These are phyloP conservation scores for Ptychobarbus kaznakovi DNA, from an alignment of 2,797 vertebrate genomes.

Conservation along the genomic window DNA sequence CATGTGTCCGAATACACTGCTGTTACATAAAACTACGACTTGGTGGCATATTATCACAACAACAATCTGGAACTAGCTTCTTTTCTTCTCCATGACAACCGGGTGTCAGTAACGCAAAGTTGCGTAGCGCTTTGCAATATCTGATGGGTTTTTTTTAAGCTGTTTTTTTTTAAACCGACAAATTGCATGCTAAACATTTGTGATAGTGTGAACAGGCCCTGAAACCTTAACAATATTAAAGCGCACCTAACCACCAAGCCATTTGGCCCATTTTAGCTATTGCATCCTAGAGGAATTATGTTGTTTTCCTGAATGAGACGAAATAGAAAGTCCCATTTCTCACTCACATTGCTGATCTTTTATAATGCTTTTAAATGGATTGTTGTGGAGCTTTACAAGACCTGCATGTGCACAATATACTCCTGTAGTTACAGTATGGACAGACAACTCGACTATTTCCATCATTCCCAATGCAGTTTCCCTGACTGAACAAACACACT, in stretches of 20 bases:
- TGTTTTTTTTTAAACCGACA: not conserved
- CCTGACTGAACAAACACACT: conserved; percentile 24
- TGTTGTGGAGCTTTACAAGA: conserved; percentile 11
- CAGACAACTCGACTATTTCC: not conserved
- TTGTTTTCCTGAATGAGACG: conserved; percentile 16
- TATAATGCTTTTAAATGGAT: not conserved
- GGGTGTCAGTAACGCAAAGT: not conserved
- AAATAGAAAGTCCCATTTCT: not conserved
- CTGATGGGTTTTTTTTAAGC: no score
- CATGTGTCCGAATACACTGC: not conserved
- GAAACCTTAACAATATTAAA: not conserved
- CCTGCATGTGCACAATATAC: conserved; percentile 10
- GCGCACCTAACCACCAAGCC: not conserved
- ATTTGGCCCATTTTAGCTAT: not conserved
- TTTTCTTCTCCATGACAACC: not conserved
- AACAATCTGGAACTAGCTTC: not conserved
- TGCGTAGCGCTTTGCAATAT: not conserved
- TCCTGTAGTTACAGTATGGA: not conserved
- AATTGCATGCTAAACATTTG: not conserved
- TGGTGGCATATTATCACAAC: not conserved
- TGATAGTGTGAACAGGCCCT: not conserved
- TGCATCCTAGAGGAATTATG: conserved; percentile 13
- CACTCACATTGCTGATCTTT: not conserved
- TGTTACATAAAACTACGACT: not conserved
- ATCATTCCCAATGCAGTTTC: conserved; percentile 22